Conservation (phyloP, 2,888 invertebrate genomes). For the Drosophila neotestacea region DNA sequence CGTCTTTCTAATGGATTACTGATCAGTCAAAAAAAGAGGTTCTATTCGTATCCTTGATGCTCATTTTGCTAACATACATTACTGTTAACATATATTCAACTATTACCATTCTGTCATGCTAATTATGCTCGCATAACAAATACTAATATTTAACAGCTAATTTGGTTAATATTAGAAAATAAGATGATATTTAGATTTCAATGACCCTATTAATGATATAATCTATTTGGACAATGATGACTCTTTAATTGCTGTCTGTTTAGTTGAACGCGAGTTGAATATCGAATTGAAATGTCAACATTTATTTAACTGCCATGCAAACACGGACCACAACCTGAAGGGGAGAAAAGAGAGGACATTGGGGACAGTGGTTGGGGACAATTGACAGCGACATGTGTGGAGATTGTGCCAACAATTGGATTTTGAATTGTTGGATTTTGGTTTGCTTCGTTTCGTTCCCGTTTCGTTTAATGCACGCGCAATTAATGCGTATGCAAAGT, state of each 20-base stretch:
- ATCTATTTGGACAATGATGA: constrained; percentile 13
- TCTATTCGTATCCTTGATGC: background rate
- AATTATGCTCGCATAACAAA: constrained; percentile 2
- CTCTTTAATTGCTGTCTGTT: constrained; percentile 41
- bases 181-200: constrained; percentile 14
- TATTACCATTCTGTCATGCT: background rate
- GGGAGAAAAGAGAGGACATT: background rate
- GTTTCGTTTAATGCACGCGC: constrained; percentile 31
- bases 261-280: constrained; percentile 39
- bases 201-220: constrained; percentile 18
- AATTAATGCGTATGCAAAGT: constrained; percentile 53
- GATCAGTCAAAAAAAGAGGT: too few species aligned
- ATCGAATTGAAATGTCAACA: constrained; percentile 61
- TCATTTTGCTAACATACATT: too few species aligned
- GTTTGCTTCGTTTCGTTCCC: constrained; percentile 13
- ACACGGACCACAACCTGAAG: constrained; percentile 19
- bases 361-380: background rate
- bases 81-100: too few species aligned
- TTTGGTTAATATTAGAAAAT: constrained; percentile 11
- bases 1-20: too few species aligned
- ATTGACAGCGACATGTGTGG: constrained; percentile 43
- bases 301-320: constrained; percentile 53
- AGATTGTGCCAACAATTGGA: constrained; percentile 42
- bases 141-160: constrained; percentile 15
- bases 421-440: constrained; percentile 15